A percentile compares a stretch with the other conserved stretches of the same genome.
Evolutionary conservation across 2,113 vertebrate species (phyloP).

Genomic region (Sturnira hondurensis): DNA sequence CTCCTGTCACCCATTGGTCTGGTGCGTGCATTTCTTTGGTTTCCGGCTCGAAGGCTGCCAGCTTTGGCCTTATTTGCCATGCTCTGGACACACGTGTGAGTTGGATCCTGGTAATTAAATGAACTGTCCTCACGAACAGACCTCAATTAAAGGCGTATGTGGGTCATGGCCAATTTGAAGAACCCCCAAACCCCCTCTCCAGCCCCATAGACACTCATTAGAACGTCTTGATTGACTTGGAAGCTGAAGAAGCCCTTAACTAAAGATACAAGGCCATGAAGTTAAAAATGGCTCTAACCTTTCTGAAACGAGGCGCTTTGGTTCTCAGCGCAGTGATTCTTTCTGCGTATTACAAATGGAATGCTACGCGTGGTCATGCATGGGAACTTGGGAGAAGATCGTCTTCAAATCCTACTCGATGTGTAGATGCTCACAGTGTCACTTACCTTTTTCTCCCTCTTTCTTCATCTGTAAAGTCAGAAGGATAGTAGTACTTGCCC

Average conservation of each 20-base stretch:
- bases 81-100: background rate
- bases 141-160: background rate
- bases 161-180: background rate
- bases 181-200: fast-evolving
- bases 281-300: background rate
- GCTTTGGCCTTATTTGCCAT: background rate
- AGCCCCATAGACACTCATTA: background rate
- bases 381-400: background rate
- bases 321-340: background rate
- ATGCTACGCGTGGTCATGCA: background rate
- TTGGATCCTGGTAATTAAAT: background rate
- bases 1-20: background rate
- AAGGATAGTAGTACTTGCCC: background rate
- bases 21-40: background rate
- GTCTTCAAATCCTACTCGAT: background rate
- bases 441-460: background rate
- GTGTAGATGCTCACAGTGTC: background rate
- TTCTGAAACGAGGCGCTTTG: conserved; percentile 5
- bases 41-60: background rate
- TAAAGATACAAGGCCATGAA: background rate
- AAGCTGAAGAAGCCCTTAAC: background rate
- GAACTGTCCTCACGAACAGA: background rate
- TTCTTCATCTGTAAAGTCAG: background rate
- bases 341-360: background rate
- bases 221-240: background rate